phyloP scores from a whole-genome alignment of 2,113 vertebrate species.

The Ageneiosus marmoratus region DNA sequence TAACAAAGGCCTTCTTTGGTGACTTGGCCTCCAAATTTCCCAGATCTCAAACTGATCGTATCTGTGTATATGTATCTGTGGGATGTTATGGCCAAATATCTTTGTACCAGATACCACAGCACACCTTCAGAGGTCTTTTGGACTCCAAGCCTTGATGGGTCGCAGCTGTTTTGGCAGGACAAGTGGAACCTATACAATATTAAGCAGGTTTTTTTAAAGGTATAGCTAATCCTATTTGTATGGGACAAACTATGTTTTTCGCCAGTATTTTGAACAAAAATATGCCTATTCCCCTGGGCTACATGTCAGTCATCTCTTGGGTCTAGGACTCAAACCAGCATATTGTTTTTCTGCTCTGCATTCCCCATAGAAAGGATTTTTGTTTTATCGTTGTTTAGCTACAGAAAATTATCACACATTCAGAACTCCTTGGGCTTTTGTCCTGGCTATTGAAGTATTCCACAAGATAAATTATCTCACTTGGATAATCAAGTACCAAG shows the following conservation, averaged over 20 bases:
- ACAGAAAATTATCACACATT: background rate
- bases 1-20: too few species aligned
- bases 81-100: too few species aligned
- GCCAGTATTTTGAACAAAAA: background rate
- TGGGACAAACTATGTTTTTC: background rate
- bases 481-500: background rate
- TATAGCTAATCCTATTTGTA: too few species aligned
- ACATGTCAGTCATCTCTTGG: background rate
- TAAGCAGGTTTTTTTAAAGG: too few species aligned
- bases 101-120: too few species aligned
- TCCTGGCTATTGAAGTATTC: background rate
- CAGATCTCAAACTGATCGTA: too few species aligned
- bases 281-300: background rate
- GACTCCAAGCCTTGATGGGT: too few species aligned
- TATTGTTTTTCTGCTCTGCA: background rate
- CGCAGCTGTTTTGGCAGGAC: too few species aligned
- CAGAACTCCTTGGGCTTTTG: background rate
- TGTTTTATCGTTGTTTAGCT: constrained; percentile 7
- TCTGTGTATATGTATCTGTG: too few species aligned
- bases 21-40: too few species aligned
- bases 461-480: background rate
- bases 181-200: too few species aligned
- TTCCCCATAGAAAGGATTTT: background rate
- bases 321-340: background rate
- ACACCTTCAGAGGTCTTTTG: too few species aligned